Base-by-base conservation (phyloP, 2,888 invertebrate genomes). In the Brachylomia viminalis region DNA sequence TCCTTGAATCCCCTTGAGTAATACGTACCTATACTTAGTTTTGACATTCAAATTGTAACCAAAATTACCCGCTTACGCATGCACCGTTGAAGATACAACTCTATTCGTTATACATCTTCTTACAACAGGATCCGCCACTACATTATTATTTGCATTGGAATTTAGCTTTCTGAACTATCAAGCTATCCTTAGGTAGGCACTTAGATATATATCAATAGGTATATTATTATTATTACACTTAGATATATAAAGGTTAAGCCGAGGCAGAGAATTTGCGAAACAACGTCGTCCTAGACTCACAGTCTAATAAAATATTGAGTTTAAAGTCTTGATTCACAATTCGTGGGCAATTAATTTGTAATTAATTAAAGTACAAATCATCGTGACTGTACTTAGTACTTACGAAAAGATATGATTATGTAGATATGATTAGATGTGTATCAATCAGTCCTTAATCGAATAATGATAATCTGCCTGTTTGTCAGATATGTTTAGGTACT, bases 31-130 rank as follows among this genome's bases (percentile, higher is more conserved):
- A 27, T 42, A 42, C 38, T 38, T 45, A 27, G 33, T 45, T 49
- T 54, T 30, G 62, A 67, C 45, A 59, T 68, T 76, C 30, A 30
- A 69, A 70, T 74, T 52, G n/a, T 66, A 42, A 45, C 10, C n/a
- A 42, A 73, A 74, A 58, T 56, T 30, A 61, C 27, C 69, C 64
- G 85, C 65, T 66, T 74, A 77, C 82, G 82, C 73, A 85, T 61
- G 2, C 33, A 30, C 17, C 38, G 27, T 70, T 58, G 23, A 38
- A 27, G 42, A 66, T 49, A 54, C n/a, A 59, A 78, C 49, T 78
- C 0, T 30, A 58, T 45, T 23, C 20, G 30, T 42, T 42, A 49
- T 47, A 54, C 17, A n/a, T 74, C 11, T 33, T 33, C 45, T 59
- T 30, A 61, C 20, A n/a, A 47, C 15, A 33, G 30, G 15, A 38